A percentile compares a stretch with the other conserved stretches of the same genome.
These are phyloP conservation scores for Scomber japonicus DNA, from an alignment of 2,113 vertebrate genomes.

Conservation along the genomic window DNA sequence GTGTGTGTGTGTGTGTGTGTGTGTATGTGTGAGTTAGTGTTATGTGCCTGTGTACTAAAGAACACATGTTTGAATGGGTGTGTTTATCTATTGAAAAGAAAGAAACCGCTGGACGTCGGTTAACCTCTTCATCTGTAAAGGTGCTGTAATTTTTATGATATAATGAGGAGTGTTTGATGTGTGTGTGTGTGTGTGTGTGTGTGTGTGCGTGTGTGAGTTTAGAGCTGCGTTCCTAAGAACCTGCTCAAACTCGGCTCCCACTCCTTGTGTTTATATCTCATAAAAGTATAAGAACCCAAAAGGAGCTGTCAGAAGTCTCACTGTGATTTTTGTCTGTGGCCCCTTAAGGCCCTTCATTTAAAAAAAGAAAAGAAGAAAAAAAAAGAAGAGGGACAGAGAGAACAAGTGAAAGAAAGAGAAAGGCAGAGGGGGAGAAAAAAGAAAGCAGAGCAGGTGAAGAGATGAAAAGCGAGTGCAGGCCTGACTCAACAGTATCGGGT, in stretches of 20 bases:
- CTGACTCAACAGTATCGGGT: slow-evolving; percentile 79
- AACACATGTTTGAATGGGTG: slow-evolving; percentile 63
- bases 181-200: slow-evolving; percentile 11
- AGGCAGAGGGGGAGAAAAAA: slow-evolving; percentile 15
- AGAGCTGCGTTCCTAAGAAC: slow-evolving; percentile 13
- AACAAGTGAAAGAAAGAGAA: slow-evolving; percentile 36
- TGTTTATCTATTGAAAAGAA: slow-evolving; percentile 39
- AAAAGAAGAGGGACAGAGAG: slow-evolving; percentile 16
- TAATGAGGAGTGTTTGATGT: slow-evolving; percentile 56
- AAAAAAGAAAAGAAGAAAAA: slow-evolving; percentile 34
- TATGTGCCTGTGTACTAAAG: slow-evolving; percentile 27
- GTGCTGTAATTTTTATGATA: slow-evolving; percentile 59
- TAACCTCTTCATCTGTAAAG: slow-evolving; percentile 31
- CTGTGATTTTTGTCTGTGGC: slow-evolving; percentile 36
- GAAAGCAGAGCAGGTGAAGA: slow-evolving; percentile 55
- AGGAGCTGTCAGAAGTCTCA: slow-evolving; percentile 48
- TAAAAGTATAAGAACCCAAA: slow-evolving; percentile 62
- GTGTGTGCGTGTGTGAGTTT: slow-evolving; percentile 19
- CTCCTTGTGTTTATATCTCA: slow-evolving; percentile 59
- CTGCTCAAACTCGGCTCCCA: slow-evolving; percentile 19
- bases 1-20: not conserved
- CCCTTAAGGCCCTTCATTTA: slow-evolving; percentile 64
- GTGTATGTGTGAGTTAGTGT: slow-evolving; percentile 16
- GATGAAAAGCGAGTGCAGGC: slow-evolving; percentile 67
- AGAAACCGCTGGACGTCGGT: slow-evolving; percentile 24